Evolutionary conservation across 2,888 invertebrate genomes (phyloP), one percentile per base, ranked within the genome.

Genomic region (Drosophila heteroneura): DNA sequence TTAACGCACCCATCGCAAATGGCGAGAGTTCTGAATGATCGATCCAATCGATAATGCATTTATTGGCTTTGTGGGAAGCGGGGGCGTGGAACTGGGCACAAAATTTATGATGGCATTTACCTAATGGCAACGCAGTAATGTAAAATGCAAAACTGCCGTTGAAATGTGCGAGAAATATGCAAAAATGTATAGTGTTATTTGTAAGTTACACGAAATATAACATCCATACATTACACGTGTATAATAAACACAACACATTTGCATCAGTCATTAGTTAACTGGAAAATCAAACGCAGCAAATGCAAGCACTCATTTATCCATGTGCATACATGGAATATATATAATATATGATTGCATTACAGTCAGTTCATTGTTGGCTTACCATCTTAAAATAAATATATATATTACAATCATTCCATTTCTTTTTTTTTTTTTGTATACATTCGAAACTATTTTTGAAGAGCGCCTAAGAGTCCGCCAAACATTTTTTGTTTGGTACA

Each of bases 71-170:
- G 30, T 30, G 30, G 44, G 3, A 26, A n/a, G 37, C 65, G n/a
- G 26, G 60, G 35, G 39, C 22, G n/a, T 35, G 33, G 6, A 19
- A 52, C 32, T 58, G 69, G 69, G 49, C 68, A 76, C 63, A 71
- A 79, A 83, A 85, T 85, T 88, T 85, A 85, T 88, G 89, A 81
- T 80, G 83, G 86, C 85, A 88, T 85, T 85, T 85, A 73, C 72
- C 83, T 76, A 85, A 85, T 85, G 85, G 82, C 85, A 83, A 61
- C 49, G 70, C 52, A 30, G 60, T 51, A 75, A 67, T 73, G 73
- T 71, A 64, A 77, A 65, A 81, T 73, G 74, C 75, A 37, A 78
- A 79, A 63, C 39, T n/a, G 56, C 28, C 70, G 57, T 44, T 44
- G 30, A 61, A 56, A 60, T 56, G 65, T 52, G 35, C 39, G 37